Evolutionary conservation across 2,888 invertebrate genomes (phyloP), one percentile per base, ranked within the genome.

Genomic region (Macrosoma leucophasiata): DNA sequence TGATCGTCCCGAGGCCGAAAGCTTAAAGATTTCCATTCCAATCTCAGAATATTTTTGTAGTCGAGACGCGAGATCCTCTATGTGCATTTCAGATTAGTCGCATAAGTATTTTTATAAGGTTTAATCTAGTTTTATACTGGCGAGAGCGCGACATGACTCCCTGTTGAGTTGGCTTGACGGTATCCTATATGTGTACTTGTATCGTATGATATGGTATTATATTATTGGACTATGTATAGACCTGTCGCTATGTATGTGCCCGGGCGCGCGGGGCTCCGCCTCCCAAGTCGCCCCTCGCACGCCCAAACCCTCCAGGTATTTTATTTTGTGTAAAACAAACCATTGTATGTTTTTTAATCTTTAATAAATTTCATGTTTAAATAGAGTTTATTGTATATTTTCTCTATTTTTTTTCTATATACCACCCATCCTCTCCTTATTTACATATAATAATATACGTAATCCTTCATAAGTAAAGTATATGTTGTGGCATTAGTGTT

Each of bases 81-180:
- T 77, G 73, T 84, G 84, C 82, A 82, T 82, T 84, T 82, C 72
- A 78, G 71, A 82, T 74, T 82, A 82, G 78, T 72, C 67, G 65
- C 72, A 75, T 82, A 84, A 84, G 84, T 82, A 82, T 82, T 84
- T 84, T 84, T 84, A 74, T 84, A 84, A 84, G 84, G 76, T 77
- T 78, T 72, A 73, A 77, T 67, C 72, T 82, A 78, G 76, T 78
- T 81, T 76, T 79, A 68, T 77, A 78, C 67, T 71, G 67, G 77
- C 76, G 68, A 70, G 79, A 81, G 78, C 66, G 75, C 78, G 76
- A 74, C 82, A 77, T 79, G 81, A 82, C 82, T 77, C 71, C 69
- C 62, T 69, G 75, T n/a, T 75, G 75, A 74, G 75, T 79, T 79
- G 73, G 75, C 81, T 79, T 79, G 71, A 74, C 76, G 70, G 72